A percentile compares a stretch with the other conserved stretches of the same genome.
phyloP scores from a whole-genome alignment of 1,140 invertebrate genomes.

The Drosophila nebulosa region DNA sequence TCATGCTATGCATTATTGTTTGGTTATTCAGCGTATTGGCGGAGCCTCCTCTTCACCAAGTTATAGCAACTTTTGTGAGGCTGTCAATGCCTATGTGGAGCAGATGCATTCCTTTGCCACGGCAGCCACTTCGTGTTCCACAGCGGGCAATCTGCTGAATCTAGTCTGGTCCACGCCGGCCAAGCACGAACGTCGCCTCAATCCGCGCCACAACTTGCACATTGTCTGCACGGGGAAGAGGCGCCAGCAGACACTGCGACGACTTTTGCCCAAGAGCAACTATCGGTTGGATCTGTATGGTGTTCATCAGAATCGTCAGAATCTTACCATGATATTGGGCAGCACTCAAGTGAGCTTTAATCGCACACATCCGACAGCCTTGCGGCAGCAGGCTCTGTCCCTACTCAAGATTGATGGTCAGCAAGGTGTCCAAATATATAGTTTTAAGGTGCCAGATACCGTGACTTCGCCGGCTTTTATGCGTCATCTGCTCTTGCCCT shows the following conservation, averaged over 20 bases:
- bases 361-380: constrained; percentile 58
- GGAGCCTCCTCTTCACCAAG: neutral
- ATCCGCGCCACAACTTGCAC: constrained; percentile 59
- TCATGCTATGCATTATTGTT: constrained; percentile 76
- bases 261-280: constrained; percentile 54
- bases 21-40: constrained; percentile 55
- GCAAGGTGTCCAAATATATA: constrained; percentile 70
- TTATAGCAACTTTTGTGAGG: constrained; percentile 62
- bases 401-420: constrained; percentile 66
- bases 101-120: constrained; percentile 16
- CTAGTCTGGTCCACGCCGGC: constrained; percentile 55
- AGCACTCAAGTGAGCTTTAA: constrained; percentile 65
- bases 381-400: constrained; percentile 54
- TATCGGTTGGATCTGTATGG: constrained; percentile 75
- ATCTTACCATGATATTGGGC: constrained; percentile 65
- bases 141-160: constrained; percentile 43
- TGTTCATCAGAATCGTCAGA: constrained; percentile 64
- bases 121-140: constrained; percentile 19
- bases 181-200: constrained; percentile 54
- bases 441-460: constrained; percentile 68
- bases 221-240: constrained; percentile 71
- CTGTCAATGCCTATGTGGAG: constrained; percentile 55
- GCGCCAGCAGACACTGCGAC: constrained; percentile 61
- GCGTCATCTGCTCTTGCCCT: constrained; percentile 67
- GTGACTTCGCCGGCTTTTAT: constrained; percentile 31